Percentiles rank a stretch among this genome's conserved stretches.
Conservation (phyloP, 2,797 vertebrate species). For the Phoxinus dragarum region DNA sequence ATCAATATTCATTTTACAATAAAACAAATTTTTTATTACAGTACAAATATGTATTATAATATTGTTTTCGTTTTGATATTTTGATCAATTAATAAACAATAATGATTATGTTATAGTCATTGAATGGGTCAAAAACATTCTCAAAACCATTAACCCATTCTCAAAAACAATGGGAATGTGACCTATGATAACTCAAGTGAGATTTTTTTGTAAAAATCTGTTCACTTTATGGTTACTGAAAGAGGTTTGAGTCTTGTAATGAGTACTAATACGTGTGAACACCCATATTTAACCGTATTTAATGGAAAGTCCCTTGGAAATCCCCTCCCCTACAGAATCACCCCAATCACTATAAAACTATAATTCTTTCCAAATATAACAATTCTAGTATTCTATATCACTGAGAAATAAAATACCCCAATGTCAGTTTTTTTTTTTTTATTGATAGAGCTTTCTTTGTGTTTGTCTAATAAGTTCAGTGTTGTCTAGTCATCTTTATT, state of each 20-base stretch:
- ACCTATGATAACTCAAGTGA: no score
- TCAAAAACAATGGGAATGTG: no score
- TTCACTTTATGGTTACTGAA: background rate
- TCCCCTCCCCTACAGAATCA: background rate
- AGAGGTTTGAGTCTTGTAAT: no score
- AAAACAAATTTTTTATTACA: no score
- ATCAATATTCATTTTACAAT: no score
- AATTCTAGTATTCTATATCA: background rate
- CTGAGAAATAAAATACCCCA: background rate
- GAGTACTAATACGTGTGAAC: no score
- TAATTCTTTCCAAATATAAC: background rate
- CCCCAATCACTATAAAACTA: background rate
- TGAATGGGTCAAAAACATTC: background rate
- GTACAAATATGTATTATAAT: no score
- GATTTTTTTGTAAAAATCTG: no score
- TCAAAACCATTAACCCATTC: no score
- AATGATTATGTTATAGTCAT: background rate
- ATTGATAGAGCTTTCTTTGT: background rate
- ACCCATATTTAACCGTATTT: no score
- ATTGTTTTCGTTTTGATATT: background rate
- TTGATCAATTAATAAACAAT: background rate
- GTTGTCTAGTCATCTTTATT: slow-evolving; percentile 43
- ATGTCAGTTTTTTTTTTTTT: background rate
- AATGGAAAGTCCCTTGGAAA: no score
- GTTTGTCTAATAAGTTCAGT: background rate